Conservation (phyloP, 2,888 invertebrate genomes). For the Agrochola macilenta region DNA sequence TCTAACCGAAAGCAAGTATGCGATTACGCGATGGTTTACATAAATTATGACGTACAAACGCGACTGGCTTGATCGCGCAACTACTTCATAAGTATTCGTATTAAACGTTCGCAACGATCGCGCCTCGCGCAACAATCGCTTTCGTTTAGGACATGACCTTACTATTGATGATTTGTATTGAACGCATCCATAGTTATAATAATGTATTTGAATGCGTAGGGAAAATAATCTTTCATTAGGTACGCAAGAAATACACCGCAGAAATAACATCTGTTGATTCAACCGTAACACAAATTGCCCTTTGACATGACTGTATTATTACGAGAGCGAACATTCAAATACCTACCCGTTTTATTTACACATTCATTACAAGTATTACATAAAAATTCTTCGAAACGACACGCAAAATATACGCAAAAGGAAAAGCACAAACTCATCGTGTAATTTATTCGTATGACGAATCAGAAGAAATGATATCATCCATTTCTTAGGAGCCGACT, state of each 20-base stretch:
- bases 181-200: background rate
- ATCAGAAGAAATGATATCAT: slow-evolving; percentile 66
- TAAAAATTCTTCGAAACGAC: slow-evolving; percentile 43
- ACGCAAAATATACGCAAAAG: slow-evolving; percentile 45
- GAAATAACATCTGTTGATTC: slow-evolving; percentile 49
- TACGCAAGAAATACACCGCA: background rate
- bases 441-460: slow-evolving; percentile 65
- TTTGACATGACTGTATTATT: slow-evolving; percentile 50
- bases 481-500: slow-evolving; percentile 42
- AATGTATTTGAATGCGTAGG: background rate
- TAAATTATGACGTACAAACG: too few species aligned
- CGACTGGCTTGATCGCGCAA: too few species aligned
- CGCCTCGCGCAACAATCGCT: too few species aligned
- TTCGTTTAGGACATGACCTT: background rate
- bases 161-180: background rate
- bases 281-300: slow-evolving; percentile 35
- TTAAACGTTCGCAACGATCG: too few species aligned
- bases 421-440: slow-evolving; percentile 64
- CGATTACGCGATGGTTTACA: too few species aligned
- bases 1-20: too few species aligned
- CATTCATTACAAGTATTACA: slow-evolving; percentile 53
- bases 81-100: too few species aligned
- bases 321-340: slow-evolving; percentile 37
- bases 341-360: slow-evolving; percentile 39
- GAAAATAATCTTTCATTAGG: background rate